Percentiles rank a stretch among this genome's conserved stretches.
These are phyloP conservation scores for Anagyrus pseudococci DNA, from an alignment of 2,888 invertebrate genomes.

Conservation along the genomic window DNA sequence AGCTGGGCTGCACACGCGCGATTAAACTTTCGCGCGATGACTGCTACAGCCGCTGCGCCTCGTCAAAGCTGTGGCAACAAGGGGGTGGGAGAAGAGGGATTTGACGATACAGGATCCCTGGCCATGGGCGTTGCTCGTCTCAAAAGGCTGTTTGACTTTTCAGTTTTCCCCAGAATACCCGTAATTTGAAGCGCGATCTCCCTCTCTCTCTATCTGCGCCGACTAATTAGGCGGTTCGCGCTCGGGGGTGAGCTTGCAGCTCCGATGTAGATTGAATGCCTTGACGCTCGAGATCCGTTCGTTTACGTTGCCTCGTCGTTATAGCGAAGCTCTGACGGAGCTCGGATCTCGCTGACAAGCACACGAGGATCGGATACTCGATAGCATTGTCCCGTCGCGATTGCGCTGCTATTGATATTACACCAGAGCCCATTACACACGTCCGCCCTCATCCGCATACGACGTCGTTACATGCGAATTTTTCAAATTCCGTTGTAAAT, in stretches of 20 bases:
- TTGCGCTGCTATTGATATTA: no score
- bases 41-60: background rate
- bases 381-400: no score
- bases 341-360: no score
- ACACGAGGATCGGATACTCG: no score
- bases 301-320: no score
- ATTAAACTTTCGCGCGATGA: conserved; percentile 27
- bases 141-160: conserved; percentile 23
- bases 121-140: background rate
- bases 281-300: background rate
- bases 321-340: background rate
- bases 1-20: conserved; percentile 26
- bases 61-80: conserved; percentile 5
- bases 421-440: no score
- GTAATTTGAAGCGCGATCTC: background rate
- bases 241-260: background rate
- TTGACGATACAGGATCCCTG: background rate
- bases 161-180: conserved; percentile 10
- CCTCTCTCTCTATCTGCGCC: background rate
- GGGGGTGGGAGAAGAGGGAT: background rate
- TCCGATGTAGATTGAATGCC: background rate
- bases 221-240: conserved; percentile 7
- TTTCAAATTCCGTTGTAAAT: no score
- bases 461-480: no score
- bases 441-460: no score